A percentile compares a stretch with the other conserved stretches of the same genome.
phyloP scores from a whole-genome alignment of 2,797 vertebrate genomes.

The Xenops minutus region DNA sequence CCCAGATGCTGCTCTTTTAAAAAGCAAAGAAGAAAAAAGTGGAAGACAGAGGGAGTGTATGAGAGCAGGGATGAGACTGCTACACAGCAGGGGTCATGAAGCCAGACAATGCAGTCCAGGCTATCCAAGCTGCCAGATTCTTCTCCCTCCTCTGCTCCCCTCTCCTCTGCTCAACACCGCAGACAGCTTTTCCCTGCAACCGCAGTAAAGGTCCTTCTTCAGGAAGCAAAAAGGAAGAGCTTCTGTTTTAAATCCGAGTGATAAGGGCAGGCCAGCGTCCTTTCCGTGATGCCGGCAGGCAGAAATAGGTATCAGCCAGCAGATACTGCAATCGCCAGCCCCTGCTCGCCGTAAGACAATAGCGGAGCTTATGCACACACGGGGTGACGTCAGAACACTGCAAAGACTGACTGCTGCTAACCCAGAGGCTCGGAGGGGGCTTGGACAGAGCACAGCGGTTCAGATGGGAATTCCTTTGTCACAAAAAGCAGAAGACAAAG shows the following conservation, averaged over 20 bases:
- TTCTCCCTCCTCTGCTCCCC: constrained; percentile 60
- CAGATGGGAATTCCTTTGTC: constrained; percentile 80
- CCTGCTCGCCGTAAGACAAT: constrained; percentile 86
- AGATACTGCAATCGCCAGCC: constrained; percentile 80
- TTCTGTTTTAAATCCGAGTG: constrained; percentile 76
- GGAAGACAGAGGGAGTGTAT: constrained; percentile 46
- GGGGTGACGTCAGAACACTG: constrained; percentile 87
- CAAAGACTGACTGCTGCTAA: constrained; percentile 80
- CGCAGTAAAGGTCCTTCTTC: constrained; percentile 61
- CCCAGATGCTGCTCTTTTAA: constrained; percentile 86
- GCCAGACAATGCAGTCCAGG: constrained; percentile 91
- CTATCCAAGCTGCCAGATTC: constrained; percentile 81
- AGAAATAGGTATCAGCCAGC: constrained; percentile 75
- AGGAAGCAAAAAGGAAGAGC: constrained; percentile 50
- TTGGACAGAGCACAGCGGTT: constrained; percentile 69
- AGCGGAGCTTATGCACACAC: constrained; percentile 85
- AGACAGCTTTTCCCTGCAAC: constrained; percentile 59
- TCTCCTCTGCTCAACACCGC: constrained; percentile 58
- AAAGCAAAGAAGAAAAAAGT: constrained; percentile 66
- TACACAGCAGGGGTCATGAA: constrained; percentile 94
- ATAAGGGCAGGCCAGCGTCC: constrained; percentile 61
- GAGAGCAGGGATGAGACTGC: constrained; percentile 86
- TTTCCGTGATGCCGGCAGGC: constrained; percentile 60
- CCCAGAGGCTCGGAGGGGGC: constrained; percentile 74
- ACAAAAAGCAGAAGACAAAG: constrained; percentile 72